Evolutionary conservation across 2,113 vertebrate genomes (phyloP).

Genomic region (Nymphicus hollandicus): DNA sequence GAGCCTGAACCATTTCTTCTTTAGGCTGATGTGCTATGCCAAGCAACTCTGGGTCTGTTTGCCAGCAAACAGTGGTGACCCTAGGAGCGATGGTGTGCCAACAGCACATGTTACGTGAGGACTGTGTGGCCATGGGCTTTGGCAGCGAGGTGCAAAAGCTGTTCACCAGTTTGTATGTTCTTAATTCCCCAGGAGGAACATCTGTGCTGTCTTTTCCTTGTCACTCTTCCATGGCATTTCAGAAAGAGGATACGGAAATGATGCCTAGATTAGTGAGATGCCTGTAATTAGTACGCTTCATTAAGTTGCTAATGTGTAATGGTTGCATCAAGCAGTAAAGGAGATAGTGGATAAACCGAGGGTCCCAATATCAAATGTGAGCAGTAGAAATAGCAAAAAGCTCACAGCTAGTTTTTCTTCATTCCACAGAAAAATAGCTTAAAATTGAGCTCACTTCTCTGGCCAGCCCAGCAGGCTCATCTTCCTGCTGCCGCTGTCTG

Average conservation of each 20-base stretch:
- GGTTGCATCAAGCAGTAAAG: not conserved
- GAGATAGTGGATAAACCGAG: not conserved
- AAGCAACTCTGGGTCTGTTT: not conserved
- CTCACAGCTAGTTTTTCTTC: not conserved
- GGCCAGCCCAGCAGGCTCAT: not conserved
- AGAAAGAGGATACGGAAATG: rapidly evolving
- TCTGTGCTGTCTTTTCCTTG: not conserved
- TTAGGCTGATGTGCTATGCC: too few relatives aligned
- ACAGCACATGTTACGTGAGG: rapidly evolving
- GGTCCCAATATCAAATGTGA: not conserved
- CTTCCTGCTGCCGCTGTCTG: not conserved
- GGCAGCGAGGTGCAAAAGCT: rapidly evolving
- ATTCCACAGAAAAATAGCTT: not conserved
- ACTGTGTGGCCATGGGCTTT: rapidly evolving
- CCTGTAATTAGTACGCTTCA: not conserved
- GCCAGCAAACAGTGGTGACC: not conserved
- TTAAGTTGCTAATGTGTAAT: not conserved
- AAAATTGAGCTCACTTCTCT: not conserved
- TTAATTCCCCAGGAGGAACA: not conserved
- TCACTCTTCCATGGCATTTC: not conserved
- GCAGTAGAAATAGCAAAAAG: not conserved
- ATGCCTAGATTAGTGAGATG: not conserved
- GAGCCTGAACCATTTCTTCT: not conserved
- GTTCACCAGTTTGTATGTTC: not conserved
- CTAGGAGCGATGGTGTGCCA: rapidly evolving